Percentiles rank a stretch among this genome's conserved stretches.
Evolutionary conservation across 2,113 vertebrate species (phyloP).

Genomic region (Girardinichthys multiradiatus): DNA sequence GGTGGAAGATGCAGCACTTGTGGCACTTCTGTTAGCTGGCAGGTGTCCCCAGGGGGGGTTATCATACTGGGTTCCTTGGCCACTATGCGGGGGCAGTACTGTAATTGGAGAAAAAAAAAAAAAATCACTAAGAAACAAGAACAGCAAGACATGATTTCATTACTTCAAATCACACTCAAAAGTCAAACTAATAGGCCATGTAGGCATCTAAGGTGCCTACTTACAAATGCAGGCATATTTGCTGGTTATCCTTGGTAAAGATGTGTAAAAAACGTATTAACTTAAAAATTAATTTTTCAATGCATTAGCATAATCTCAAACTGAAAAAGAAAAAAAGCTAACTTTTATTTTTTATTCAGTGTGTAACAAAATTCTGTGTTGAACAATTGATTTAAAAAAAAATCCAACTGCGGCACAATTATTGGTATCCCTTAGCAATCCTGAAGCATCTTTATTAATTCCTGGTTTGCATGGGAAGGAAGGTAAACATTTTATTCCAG

Average conservation of each 20-base stretch:
- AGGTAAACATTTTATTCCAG: not conserved
- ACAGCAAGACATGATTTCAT: slow-evolving; percentile 9
- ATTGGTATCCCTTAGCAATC: not conserved
- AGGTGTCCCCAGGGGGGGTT: slow-evolving; percentile 92
- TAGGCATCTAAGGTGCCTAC: slow-evolving; percentile 31
- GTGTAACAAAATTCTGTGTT: not conserved
- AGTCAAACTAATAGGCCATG: slow-evolving; percentile 42
- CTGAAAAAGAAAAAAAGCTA: too few species aligned
- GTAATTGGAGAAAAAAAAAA: slow-evolving; percentile 40
- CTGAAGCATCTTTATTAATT: not conserved
- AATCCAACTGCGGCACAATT: not conserved
- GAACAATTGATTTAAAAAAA: not conserved
- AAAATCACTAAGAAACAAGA: slow-evolving; percentile 17
- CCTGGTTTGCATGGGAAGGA: not conserved
- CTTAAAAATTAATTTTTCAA: too few species aligned
- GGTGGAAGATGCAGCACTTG: slow-evolving; percentile 74
- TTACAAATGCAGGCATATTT: slow-evolving; percentile 1
- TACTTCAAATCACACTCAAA: slow-evolving; percentile 47
- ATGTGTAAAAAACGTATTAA: too few species aligned
- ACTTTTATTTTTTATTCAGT: not conserved
- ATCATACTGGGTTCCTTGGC: slow-evolving; percentile 94
- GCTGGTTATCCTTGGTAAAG: too few species aligned
- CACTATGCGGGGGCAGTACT: slow-evolving; percentile 88
- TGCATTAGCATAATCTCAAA: too few species aligned
- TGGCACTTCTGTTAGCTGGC: slow-evolving; percentile 87